Evolutionary conservation across 2,888 invertebrate species (phyloP), one percentile per base, ranked within the genome.

Genomic region (Pecten maximus): DNA sequence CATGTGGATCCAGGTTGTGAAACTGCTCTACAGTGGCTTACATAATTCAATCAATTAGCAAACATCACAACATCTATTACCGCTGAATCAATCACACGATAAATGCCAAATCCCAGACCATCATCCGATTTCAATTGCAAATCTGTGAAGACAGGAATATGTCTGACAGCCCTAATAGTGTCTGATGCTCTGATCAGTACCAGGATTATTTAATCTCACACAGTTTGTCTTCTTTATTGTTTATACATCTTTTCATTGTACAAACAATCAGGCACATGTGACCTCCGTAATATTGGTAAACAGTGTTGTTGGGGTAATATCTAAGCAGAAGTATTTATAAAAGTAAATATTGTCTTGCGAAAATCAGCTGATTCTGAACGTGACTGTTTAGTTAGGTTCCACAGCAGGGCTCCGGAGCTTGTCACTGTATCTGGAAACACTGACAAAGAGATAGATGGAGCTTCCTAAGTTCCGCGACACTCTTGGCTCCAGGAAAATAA

Each of bases 81-180:
- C 12, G 28, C 74, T 15, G 35, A 74, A 28, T 74, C 35, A 19
- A 35, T 74, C 4, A 12, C 35, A 74, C 74, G 12, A 28, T 10
- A 23, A 74, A 35, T 74, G 74, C 74, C 35, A 35, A 74, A 74
- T 74, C 74, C 74, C 74, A 74, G 28, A 74, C 74, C 74, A 74
- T 35, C 74, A 10, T 12, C 10, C 35, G 23, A 28, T 74, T 35
- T 74, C 74, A 74, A 74, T 35, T 74, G 74, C 74, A 35, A 74
- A 74, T 74, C 28, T 74, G 35, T 28, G 28, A 74, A 35, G 74
- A 74, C 74, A 74, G 28, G 74, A 35, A 35, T 35, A 74, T 16
- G 16, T 28, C 10, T 28, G 2, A 74, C 4, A 74, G 74, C 28
- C 8, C 35, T 74, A 74, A 74, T 35, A 23, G 74, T 35, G 74